Evolutionary conservation across 1,140 invertebrate genomes (phyloP).

Genomic region (Chironomus tepperi): DNA sequence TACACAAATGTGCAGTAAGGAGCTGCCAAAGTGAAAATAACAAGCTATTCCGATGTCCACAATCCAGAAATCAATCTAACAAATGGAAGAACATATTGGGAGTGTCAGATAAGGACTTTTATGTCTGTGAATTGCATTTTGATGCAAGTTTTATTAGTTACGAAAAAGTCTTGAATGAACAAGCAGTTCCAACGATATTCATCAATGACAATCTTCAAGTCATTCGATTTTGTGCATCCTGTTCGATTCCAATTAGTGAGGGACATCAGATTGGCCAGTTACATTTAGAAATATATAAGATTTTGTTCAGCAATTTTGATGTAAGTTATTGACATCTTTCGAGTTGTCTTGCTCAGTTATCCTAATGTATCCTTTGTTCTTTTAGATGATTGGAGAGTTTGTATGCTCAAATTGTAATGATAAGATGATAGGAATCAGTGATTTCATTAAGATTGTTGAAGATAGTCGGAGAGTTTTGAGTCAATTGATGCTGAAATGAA

Average conservation of each 20-base stretch:
- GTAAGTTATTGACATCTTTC: neutral
- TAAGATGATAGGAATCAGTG: too few species aligned
- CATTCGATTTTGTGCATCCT: neutral
- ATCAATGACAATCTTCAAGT: neutral
- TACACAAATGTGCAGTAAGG: too few species aligned
- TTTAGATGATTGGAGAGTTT: too few species aligned
- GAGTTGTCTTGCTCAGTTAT: too few species aligned
- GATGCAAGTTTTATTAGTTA: neutral
- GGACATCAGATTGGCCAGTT: neutral
- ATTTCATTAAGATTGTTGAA: too few species aligned
- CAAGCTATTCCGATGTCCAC: neutral
- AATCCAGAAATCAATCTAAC: neutral
- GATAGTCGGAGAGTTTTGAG: too few species aligned
- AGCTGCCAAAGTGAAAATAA: too few species aligned
- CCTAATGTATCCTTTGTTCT: neutral
- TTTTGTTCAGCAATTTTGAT: neutral
- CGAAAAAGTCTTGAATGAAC: neutral
- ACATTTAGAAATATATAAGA: neutral
- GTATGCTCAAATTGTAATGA: too few species aligned
- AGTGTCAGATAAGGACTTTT: neutral
- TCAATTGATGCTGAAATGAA: too few species aligned
- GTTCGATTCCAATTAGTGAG: neutral
- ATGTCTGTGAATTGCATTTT: constrained; percentile 1
- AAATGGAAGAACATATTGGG: neutral
- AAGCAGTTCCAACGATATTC: neutral